Conservation (phyloP, 2,888 invertebrate genomes). For the Nowickia ferox region DNA sequence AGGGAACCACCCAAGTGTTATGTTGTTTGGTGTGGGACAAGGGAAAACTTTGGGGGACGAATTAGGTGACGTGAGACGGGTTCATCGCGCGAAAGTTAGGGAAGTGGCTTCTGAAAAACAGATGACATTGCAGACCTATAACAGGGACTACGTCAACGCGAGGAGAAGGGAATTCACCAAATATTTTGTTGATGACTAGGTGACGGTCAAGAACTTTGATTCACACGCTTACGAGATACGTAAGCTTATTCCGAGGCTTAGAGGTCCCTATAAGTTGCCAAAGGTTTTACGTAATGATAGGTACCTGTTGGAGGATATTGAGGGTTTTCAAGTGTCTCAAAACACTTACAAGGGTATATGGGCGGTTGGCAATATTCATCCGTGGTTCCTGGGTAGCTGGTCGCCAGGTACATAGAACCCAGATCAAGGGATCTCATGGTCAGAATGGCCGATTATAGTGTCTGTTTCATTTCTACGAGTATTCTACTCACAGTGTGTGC, state of each 20-base stretch:
- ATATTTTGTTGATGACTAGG: background rate
- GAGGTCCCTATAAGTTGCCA: background rate
- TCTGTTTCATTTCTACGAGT: too few relatives aligned
- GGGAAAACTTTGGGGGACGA: too few relatives aligned
- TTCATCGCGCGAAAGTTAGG: too few relatives aligned
- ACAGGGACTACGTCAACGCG: background rate
- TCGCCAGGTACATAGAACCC: background rate
- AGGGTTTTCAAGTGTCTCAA: background rate
- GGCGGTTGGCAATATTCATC: background rate
- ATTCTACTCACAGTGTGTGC: too few relatives aligned
- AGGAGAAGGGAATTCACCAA: background rate
- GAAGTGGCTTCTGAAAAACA: too few relatives aligned
- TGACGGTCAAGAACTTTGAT: background rate
- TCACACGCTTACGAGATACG: background rate
- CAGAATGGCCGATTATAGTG: conserved; percentile 51
- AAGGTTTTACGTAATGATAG: too few relatives aligned
- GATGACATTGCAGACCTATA: background rate
- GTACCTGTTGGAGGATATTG: background rate
- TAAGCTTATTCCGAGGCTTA: background rate
- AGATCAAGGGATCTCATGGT: too few relatives aligned
- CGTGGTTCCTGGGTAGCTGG: background rate
- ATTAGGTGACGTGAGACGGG: too few relatives aligned
- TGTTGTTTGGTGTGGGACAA: too few relatives aligned
- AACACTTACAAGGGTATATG: conserved; percentile 1
- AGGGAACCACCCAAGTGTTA: too few relatives aligned